Conservation (phyloP, 1,140 invertebrate genomes). For the Bombus confusus region DNA sequence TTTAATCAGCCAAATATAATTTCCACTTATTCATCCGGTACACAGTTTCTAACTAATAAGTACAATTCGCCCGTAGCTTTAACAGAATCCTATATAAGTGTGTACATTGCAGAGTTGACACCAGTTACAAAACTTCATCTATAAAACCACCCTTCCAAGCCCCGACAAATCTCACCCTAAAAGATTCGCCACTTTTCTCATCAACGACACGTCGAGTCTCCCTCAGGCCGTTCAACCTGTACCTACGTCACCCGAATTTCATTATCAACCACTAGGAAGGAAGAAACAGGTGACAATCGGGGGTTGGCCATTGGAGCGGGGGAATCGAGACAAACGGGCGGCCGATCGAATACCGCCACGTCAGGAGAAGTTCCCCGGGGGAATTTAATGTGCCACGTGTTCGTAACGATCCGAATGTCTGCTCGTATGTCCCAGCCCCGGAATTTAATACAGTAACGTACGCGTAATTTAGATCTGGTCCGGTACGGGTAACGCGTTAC, state of each 20-base stretch:
- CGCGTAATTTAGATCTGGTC: slow-evolving; percentile 67
- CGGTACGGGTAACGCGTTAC: slow-evolving; percentile 57
- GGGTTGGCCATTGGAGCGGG: background rate
- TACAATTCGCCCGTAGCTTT: too few species aligned
- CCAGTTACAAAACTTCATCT: background rate
- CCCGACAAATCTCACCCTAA: background rate
- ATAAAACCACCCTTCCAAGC: background rate
- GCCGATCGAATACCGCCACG: slow-evolving; percentile 8
- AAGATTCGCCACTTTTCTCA: background rate
- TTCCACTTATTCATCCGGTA: background rate
- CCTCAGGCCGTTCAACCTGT: background rate
- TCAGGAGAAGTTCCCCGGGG: slow-evolving; percentile 58
- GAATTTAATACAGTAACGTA: slow-evolving; percentile 70
- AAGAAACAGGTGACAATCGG: slow-evolving; percentile 42
- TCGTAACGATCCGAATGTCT: slow-evolving; percentile 65
- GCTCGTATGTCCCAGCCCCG: slow-evolving; percentile 60
- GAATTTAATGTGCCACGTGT: slow-evolving; percentile 68
- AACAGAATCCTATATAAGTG: too few species aligned
- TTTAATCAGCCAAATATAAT: background rate
- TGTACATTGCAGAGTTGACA: background rate
- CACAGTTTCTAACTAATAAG: background rate
- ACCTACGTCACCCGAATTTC: background rate
- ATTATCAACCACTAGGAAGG: background rate
- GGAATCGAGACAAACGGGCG: background rate
- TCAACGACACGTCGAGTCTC: background rate